These are phyloP conservation scores for Drosophila koepferae DNA, from an alignment of 2,888 invertebrate species.

Conservation along the genomic window DNA sequence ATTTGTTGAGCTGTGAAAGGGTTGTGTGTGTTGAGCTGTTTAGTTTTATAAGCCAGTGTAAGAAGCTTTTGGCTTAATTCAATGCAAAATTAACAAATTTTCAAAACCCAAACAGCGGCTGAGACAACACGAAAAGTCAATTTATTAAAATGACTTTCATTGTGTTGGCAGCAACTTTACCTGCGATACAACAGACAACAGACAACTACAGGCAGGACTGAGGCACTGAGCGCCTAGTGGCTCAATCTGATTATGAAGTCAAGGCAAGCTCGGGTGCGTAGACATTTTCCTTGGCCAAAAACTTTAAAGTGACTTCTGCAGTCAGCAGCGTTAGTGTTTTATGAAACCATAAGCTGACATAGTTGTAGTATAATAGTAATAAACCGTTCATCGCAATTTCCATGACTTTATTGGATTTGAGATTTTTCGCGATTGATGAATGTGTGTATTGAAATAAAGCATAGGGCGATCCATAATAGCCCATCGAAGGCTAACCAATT, in stretches of 20 bases:
- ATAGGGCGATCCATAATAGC: conserved; percentile 14
- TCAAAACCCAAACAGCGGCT: conserved; percentile 67
- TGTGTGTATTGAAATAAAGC: conserved; percentile 19
- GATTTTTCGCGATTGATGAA: not conserved
- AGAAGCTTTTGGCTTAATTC: conserved; percentile 82
- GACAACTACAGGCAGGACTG: not conserved
- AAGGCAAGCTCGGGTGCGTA: conserved; percentile 4
- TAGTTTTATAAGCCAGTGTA: conserved; percentile 78
- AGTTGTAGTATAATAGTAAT: not conserved
- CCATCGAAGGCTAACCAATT: conserved; percentile 41
- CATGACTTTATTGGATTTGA: not conserved
- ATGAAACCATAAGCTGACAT: conserved; percentile 3
- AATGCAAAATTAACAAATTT: conserved; percentile 82
- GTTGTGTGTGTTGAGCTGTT: conserved; percentile 40
- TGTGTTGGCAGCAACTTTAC: conserved; percentile 25
- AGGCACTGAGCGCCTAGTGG: not conserved
- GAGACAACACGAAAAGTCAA: conserved; percentile 73
- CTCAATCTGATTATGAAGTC: not conserved
- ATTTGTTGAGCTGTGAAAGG: conserved; percentile 52
- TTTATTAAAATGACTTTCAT: conserved; percentile 53
- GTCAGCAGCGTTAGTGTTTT: not conserved
- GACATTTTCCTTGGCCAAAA: not conserved
- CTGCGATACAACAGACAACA: conserved; percentile 1
- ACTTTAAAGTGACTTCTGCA: conserved; percentile 2
- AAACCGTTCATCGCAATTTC: not conserved